These are phyloP conservation scores for Mus caroli DNA, from an alignment of 2,797 vertebrate genomes.

Conservation along the genomic window DNA sequence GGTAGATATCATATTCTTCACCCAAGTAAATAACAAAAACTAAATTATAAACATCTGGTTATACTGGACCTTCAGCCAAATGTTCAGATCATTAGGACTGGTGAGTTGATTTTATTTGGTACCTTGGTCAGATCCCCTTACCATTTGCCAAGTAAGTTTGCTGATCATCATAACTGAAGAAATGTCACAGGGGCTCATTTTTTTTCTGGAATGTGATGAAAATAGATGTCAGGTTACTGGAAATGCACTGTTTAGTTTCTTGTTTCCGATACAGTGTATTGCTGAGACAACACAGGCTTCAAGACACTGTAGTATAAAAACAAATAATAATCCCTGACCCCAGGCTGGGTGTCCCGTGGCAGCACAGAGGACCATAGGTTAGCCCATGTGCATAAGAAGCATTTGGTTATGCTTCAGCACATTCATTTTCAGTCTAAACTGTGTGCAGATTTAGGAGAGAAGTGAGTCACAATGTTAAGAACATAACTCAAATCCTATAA, in stretches of 20 bases:
- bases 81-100: neutral
- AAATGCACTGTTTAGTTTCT: neutral
- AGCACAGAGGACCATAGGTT: neutral
- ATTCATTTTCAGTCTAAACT: neutral
- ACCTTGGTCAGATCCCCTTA: neutral
- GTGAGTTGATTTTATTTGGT: neutral
- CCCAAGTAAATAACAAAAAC: conserved; percentile 34
- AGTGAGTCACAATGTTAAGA: neutral
- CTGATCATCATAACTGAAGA: conserved; percentile 45
- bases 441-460: conserved; percentile 25
- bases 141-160: neutral
- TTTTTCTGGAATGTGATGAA: neutral
- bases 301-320: neutral
- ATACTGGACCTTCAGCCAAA: neutral
- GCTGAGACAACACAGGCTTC: neutral
- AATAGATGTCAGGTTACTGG: neutral
- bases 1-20: conserved; percentile 31
- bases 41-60: neutral
- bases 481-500: neutral
- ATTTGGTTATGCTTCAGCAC: neutral
- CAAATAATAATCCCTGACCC: conserved; percentile 14
- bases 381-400: conserved; percentile 13
- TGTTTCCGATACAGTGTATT: neutral
- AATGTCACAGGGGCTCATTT: neutral
- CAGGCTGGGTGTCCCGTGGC: neutral